Base-by-base conservation (phyloP, 2,797 vertebrate species). In the Malacoraja senta region DNA sequence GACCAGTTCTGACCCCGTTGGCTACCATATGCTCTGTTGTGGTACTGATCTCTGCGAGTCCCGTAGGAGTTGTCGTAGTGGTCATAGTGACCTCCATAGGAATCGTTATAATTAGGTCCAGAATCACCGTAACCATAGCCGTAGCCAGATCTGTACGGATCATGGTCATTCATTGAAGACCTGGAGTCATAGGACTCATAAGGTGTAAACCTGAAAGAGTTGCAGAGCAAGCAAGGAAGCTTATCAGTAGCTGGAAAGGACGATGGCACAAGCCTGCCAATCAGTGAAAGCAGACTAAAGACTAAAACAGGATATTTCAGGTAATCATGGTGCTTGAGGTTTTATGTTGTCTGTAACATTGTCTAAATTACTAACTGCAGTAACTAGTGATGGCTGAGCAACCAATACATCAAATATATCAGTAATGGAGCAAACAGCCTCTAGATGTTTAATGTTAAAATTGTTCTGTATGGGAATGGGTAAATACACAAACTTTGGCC, bases 121-220 rank as follows among this genome's bases (percentile, higher is more conserved):
- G 96, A 95, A 94, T 98, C 98, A 95, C 95, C 95, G 95, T 97
- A 98, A 95, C 95, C 95, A 95, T 97, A 98, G 94, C 98, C 98
- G 94, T 98, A 98, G 95, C 96, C 95, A 79, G 98, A 97, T 96
- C 98, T 97, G 96, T 97, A 98, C 94, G 97, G 96, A 97, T 98
- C 98, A 93, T 98, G 98, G 95, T 98, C 97, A 94, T 96, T 96
- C 95, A 97, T 95, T 91, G 97, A 95, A 93, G 97, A 94, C 95
- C 97, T 96, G 2, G 98, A 98, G 96, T 98, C 98, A 95, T 97
- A 98, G 94, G 98, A 97, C 96, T 98, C 98, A 93, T 98, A 99
- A 94, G 98, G 97, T 95, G 98, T 98, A 95, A 97, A 99, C 97
- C 98, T 99, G 97, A 94, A 95, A 94, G 95, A 94, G 95, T 95